Conservation (phyloP, 64 coral and sea anemone genomes). For the Astreopora myriophthalma region DNA sequence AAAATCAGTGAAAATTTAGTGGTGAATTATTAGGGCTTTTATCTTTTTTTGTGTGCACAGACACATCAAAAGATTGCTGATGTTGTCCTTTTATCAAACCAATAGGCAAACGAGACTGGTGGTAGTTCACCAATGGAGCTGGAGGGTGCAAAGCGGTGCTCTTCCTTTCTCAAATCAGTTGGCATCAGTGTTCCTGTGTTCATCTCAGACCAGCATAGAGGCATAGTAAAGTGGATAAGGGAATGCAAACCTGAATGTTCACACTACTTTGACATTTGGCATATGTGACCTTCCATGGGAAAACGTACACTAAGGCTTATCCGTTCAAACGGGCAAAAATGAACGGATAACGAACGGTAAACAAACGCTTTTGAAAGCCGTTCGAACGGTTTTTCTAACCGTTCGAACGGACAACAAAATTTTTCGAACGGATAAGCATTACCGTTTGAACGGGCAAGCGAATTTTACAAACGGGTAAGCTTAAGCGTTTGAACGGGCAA, state of each 20-base stretch:
- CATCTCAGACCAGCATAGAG: slow-evolving; percentile 39
- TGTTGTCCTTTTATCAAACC: background rate
- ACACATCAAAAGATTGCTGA: background rate
- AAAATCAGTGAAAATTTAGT: background rate
- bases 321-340: too few species aligned
- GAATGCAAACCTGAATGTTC: background rate
- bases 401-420: too few species aligned
- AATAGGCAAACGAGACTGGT: background rate
- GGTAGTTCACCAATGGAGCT: slow-evolving; percentile 13
- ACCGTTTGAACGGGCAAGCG: too few species aligned
- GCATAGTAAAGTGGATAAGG: slow-evolving; percentile 36
- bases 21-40: background rate
- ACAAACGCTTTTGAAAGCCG: too few species aligned
- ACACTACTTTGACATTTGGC: slow-evolving; percentile 50
- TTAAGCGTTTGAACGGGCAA: too few species aligned
- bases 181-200: slow-evolving; percentile 3
- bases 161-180: background rate
- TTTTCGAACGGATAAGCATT: too few species aligned
- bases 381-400: too few species aligned
- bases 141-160: slow-evolving; percentile 27
- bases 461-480: too few species aligned
- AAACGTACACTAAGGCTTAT: too few species aligned
- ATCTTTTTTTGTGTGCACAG: background rate
- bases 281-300: background rate
- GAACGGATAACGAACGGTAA: too few species aligned